A percentile compares a stretch with the other conserved stretches of the same genome.
These are phyloP conservation scores for Drosophila micromelanica DNA, from an alignment of 1,140 invertebrate species.

Conservation along the genomic window DNA sequence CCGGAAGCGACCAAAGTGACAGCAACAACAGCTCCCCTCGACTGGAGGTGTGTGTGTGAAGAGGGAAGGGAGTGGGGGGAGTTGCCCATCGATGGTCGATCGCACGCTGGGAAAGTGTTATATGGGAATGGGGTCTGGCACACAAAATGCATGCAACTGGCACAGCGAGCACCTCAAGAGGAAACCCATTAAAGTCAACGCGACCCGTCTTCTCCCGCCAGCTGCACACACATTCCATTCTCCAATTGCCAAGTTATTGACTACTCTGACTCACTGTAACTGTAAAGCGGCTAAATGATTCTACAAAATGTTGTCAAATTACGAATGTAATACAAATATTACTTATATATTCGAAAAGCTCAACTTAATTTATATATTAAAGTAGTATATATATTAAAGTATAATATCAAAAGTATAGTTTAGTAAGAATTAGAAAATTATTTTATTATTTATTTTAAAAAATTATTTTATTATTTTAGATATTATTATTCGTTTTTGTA, in stretches of 20 bases:
- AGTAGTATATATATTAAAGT: background rate
- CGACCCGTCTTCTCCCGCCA: background rate
- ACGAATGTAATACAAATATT: too few relatives aligned
- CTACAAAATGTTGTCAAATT: too few relatives aligned
- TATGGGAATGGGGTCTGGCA: conserved; percentile 42
- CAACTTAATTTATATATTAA: too few relatives aligned
- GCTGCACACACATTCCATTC: background rate
- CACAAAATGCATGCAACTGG: conserved; percentile 17
- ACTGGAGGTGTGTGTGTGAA: background rate
- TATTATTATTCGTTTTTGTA: too few relatives aligned
- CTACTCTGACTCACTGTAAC: background rate
- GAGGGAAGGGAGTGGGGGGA: background rate
- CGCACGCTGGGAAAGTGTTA: conserved; percentile 55
- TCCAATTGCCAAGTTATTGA: background rate
- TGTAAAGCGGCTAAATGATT: too few relatives aligned
- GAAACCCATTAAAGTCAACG: conserved; percentile 7
- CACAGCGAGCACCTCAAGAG: conserved; percentile 18
- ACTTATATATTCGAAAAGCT: too few relatives aligned
- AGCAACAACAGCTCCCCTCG: background rate
- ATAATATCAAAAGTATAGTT: too few relatives aligned
- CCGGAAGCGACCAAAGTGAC: too few relatives aligned
- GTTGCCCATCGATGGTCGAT: conserved; percentile 40
- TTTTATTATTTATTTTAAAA: too few relatives aligned
- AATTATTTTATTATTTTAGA: background rate
- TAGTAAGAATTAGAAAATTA: too few relatives aligned